A percentile compares a stretch with the other conserved stretches of the same genome.
Evolutionary conservation across 53 echinoderm and acorn worm species (phyloP).

Genomic region (Holothuria scabra): DNA sequence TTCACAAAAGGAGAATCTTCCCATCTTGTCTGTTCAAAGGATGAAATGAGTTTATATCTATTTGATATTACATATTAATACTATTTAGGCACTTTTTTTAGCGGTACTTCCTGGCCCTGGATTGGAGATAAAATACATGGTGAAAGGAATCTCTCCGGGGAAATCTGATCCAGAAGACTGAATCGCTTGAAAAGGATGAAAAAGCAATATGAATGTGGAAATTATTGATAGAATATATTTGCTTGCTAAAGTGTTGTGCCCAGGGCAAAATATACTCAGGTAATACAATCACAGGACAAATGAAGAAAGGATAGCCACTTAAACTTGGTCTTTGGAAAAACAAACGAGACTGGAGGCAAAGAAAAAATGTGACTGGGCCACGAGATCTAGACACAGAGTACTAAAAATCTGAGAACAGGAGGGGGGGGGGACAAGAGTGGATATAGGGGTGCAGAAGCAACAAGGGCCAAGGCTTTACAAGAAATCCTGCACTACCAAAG

Average conservation of each 20-base stretch:
- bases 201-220: conserved; percentile 43
- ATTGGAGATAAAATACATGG: conserved; percentile 18
- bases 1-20: conserved; percentile 38
- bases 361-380: background rate
- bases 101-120: conserved; percentile 7
- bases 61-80: conserved; percentile 31
- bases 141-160: conserved; percentile 22
- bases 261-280: conserved; percentile 38
- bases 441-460: too few species aligned
- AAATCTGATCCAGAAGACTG: conserved; percentile 27
- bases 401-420: too few species aligned
- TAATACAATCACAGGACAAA: conserved; percentile 27
- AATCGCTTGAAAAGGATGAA: conserved; percentile 35
- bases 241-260: conserved; percentile 46
- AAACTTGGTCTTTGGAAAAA: background rate
- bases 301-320: conserved; percentile 13
- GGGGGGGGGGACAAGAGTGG: too few species aligned
- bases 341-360: conserved; percentile 5
- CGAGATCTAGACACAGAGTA: too few species aligned
- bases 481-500: too few species aligned
- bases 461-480: too few species aligned
- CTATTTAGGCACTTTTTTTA: background rate
- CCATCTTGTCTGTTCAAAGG: conserved; percentile 7
- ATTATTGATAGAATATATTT: conserved; percentile 46
- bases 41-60: conserved; percentile 7